Conservation (phyloP, 1,140 invertebrate species). For the Cotesia glomerata region DNA sequence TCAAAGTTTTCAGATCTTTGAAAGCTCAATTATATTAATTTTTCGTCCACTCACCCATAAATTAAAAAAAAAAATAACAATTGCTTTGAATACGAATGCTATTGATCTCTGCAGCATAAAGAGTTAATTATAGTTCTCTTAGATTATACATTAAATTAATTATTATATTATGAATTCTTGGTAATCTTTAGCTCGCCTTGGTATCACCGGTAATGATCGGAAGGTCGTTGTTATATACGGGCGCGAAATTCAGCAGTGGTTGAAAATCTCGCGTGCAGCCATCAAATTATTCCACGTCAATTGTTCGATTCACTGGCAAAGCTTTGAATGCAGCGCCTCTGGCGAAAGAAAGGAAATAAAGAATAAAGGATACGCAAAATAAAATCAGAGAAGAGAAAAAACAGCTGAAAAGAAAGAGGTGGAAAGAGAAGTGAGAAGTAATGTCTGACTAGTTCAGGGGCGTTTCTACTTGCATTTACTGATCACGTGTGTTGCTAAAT, state of each 20-base stretch:
- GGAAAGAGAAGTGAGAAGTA: not conserved
- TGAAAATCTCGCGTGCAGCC: slow-evolving; percentile 4
- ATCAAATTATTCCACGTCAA: slow-evolving; percentile 9
- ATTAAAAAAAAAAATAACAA: too few species aligned
- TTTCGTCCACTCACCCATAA: too few species aligned
- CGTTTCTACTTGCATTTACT: slow-evolving; percentile 3
- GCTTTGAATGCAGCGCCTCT: not conserved
- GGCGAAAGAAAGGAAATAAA: too few species aligned
- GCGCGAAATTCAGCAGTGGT: not conserved
- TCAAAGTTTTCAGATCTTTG: too few species aligned
- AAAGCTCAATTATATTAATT: too few species aligned
- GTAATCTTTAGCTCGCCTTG: not conserved
- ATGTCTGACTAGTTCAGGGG: slow-evolving; percentile 5
- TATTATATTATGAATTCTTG: not conserved
- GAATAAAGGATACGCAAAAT: too few species aligned
- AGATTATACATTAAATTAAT: not conserved
- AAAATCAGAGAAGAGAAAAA: too few species aligned
- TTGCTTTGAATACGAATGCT: too few species aligned
- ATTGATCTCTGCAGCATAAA: too few species aligned
- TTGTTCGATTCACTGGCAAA: not conserved
- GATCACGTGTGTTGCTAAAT: not conserved
- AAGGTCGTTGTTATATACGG: not conserved
- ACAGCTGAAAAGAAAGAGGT: not conserved
- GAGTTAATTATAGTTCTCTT: too few species aligned
- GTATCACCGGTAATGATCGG: not conserved